phyloP scores from a whole-genome alignment of 2,797 vertebrate species.

The Coilia nasus region DNA sequence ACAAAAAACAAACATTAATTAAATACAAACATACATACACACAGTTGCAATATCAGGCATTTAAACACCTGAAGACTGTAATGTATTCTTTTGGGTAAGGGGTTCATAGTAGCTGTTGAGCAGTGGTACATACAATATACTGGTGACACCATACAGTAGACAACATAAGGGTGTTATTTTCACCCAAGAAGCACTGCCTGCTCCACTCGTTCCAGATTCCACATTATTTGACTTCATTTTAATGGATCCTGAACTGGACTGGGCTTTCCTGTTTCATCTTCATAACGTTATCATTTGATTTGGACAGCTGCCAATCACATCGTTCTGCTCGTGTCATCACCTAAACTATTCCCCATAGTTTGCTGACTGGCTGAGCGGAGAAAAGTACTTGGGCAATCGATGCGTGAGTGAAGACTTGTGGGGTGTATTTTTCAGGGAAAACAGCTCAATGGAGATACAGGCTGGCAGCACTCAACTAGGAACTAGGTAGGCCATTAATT shows the following conservation, averaged over 20 bases:
- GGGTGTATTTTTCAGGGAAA: conserved; percentile 4
- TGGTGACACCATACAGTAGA: no score
- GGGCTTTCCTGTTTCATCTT: background rate
- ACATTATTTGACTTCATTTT: no score
- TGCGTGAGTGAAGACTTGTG: background rate
- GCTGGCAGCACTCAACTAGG: background rate
- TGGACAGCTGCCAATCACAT: background rate
- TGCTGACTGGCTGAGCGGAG: background rate
- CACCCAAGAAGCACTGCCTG: no score
- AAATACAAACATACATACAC: no score
- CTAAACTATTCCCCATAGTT: background rate
- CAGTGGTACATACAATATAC: no score
- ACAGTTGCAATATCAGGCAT: no score
- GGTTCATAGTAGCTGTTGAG: no score
- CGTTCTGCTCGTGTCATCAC: background rate
- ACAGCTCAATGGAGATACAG: background rate
- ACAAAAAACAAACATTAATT: no score
- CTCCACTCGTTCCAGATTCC: no score
- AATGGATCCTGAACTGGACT: background rate
- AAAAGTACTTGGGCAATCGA: conserved; percentile 11
- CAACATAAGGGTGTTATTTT: no score
- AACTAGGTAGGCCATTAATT: conserved; percentile 9
- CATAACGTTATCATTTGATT: background rate
- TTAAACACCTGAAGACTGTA: no score
- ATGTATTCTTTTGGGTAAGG: no score